Base-by-base conservation (phyloP, 92 coral and sea anemone genomes). In the Pocillopora meandrina region DNA sequence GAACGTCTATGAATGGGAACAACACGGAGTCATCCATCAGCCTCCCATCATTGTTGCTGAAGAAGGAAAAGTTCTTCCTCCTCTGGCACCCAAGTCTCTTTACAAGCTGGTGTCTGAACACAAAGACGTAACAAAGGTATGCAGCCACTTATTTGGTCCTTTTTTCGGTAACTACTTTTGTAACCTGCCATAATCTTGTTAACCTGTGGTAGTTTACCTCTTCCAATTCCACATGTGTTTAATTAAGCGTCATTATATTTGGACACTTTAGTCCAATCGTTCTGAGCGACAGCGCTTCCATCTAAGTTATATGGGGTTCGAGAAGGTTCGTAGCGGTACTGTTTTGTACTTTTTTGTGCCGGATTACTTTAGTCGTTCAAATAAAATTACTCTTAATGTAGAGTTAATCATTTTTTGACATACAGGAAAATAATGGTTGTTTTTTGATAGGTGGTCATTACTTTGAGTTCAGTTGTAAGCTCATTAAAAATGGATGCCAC, bases 71-170 rank as follows among this genome's bases (percentile, higher is more conserved):
- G 98, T 97, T 26, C 84, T 92, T 36, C 98, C 99, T 77, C 99
- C 99, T 31, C 87, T 96, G 65, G 91, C 90, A 7, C 88, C 95
- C 58, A 95, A 93, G 69, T 91, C 98, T 18, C 87, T 96, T 61
- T 96, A 93, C 92, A 96, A 95, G 84, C 84, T 96, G 35, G 99
- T 96, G 47, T 96, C 99, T 12, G 99, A 96, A 62, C 99, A 96
- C 90, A 96, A 96, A 72, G 99, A 96, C 69, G 98, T 96, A 23
- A 92, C 91, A 2, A 96, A 96, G 84, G 86, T 83, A 82, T 64
- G 17, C 1, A 42, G 31, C 31, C 31, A 26, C 31, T 26, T 42
- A 42, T 42, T 42, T 42, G 52, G 52, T 42, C 52, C 8, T 42
- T 42, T 42, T 42, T 42, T 42, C 52, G 8, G 52, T 42, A 7